Evolutionary conservation across 2,113 vertebrate genomes (phyloP).

Genomic region (Sinocyclocheilus grahami): DNA sequence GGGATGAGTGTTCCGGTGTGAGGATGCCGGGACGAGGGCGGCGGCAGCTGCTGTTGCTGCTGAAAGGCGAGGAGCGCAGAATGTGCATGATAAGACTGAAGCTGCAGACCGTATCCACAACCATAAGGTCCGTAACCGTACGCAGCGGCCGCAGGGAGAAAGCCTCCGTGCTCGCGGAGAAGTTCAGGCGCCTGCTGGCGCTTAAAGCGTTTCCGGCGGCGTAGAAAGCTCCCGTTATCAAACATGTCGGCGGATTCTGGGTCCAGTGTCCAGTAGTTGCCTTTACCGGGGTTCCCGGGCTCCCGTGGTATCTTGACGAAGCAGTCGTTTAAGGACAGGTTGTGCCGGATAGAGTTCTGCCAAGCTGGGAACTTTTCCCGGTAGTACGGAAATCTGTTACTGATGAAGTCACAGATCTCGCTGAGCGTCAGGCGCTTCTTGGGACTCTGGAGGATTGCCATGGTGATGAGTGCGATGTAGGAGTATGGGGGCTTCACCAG

Average conservation of each 20-base stretch:
- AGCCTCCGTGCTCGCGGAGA: conserved; percentile 77
- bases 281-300: no score
- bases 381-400: no score
- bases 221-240: conserved; percentile 76
- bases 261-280: no score
- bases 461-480: conserved; percentile 93
- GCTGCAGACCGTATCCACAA: conserved; percentile 87
- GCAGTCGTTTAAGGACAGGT: no score
- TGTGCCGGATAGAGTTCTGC: no score
- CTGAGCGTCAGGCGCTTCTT: conserved; percentile 81
- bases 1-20: conserved; percentile 75
- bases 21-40: conserved; percentile 69
- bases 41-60: conserved; percentile 74
- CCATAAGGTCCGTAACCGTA: conserved; percentile 86
- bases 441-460: conserved; percentile 92
- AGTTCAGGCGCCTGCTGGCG: conserved; percentile 83
- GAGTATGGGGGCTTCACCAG: conserved; percentile 93
- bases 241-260: no score
- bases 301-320: no score
- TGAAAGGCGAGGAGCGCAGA: conserved; percentile 87
- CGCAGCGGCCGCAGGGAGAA: conserved; percentile 75
- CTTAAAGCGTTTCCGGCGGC: conserved; percentile 91
- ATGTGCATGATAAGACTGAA: conserved; percentile 89
- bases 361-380: no score
- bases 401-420: no score